Conservation (phyloP, 2,888 invertebrate genomes). For the Acanthosepion pharaonis region DNA sequence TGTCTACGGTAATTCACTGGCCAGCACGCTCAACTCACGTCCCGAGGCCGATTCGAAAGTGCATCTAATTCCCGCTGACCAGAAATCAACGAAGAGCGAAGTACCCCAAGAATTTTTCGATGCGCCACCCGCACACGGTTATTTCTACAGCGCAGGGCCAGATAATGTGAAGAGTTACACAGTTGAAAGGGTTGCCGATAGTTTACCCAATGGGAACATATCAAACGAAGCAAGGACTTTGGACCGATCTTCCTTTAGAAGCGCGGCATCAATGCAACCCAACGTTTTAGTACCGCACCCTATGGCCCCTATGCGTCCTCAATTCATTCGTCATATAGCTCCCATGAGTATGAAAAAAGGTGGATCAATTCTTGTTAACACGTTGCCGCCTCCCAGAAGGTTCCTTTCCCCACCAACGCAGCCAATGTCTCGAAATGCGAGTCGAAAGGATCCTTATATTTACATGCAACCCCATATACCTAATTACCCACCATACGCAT, state of each 20-base stretch:
- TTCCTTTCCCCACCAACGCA: conserved; percentile 55
- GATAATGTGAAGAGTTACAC: conserved; percentile 68
- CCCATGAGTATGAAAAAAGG: conserved; percentile 48
- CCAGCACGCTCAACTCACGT: neutral
- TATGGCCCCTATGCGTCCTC: conserved; percentile 48
- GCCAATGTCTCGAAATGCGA: neutral
- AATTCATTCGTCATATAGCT: conserved; percentile 40
- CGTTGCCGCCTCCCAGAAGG: conserved; percentile 52
- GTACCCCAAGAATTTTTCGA: conserved; percentile 67
- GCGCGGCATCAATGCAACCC: conserved; percentile 48
- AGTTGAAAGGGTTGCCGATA: conserved; percentile 57
- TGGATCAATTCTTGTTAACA: conserved; percentile 51
- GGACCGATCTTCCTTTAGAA: conserved; percentile 45
- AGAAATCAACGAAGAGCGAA: conserved; percentile 51
- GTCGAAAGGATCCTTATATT: neutral
- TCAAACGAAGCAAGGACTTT: conserved; percentile 51
- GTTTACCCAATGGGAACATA: conserved; percentile 48
- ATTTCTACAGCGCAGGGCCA: conserved; percentile 67
- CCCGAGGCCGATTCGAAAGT: conserved; percentile 40
- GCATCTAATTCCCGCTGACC: conserved; percentile 59
- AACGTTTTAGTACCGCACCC: neutral
- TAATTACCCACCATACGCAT: neutral
- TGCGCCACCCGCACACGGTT: conserved; percentile 67
- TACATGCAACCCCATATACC: neutral
- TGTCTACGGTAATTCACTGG: neutral